phyloP scores from a whole-genome alignment of 2,797 vertebrate species.

The Epinephelus malabaricus region DNA sequence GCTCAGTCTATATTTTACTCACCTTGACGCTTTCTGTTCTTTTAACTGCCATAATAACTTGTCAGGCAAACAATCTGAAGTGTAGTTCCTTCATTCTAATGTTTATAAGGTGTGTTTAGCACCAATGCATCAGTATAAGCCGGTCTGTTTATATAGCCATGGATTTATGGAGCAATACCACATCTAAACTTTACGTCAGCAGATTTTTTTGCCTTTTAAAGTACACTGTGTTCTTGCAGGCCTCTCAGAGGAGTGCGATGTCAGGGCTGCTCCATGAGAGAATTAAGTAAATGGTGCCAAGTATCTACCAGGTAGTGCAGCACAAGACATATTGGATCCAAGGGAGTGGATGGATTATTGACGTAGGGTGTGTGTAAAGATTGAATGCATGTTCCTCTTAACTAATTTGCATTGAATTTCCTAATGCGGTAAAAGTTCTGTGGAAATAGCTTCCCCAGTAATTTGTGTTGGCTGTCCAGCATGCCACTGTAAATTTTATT shows the following conservation, averaged over 20 bases:
- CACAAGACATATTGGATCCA: slow-evolving; percentile 35
- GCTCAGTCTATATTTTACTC: slow-evolving; percentile 7
- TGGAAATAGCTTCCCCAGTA: slow-evolving; percentile 13
- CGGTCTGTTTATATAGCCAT: neutral
- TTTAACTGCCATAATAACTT: slow-evolving; percentile 1
- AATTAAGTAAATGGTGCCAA: slow-evolving; percentile 57
- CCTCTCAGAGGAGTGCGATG: slow-evolving; percentile 35
- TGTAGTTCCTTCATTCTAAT: neutral
- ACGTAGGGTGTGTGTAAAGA: slow-evolving; percentile 11
- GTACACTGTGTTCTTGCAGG: slow-evolving; percentile 61
- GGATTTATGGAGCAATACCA: slow-evolving; percentile 16
- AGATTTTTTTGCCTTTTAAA: slow-evolving; percentile 36
- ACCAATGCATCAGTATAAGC: neutral
- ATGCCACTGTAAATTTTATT: slow-evolving; percentile 24
- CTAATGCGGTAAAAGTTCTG: neutral
- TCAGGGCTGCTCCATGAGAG: slow-evolving; percentile 51
- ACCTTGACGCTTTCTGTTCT: slow-evolving; percentile 5
- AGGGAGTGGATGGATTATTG: slow-evolving; percentile 45
- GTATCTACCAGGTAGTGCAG: slow-evolving; percentile 42
- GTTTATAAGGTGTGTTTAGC: slow-evolving; percentile 4
- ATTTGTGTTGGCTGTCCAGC: slow-evolving; percentile 54
- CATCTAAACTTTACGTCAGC: slow-evolving; percentile 33
- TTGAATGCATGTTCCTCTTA: slow-evolving; percentile 18
- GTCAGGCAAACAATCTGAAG: slow-evolving; percentile 4
- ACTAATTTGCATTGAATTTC: slow-evolving; percentile 40